Base-by-base conservation (phyloP, 2,113 vertebrate genomes). In the Bufo bufo region DNA sequence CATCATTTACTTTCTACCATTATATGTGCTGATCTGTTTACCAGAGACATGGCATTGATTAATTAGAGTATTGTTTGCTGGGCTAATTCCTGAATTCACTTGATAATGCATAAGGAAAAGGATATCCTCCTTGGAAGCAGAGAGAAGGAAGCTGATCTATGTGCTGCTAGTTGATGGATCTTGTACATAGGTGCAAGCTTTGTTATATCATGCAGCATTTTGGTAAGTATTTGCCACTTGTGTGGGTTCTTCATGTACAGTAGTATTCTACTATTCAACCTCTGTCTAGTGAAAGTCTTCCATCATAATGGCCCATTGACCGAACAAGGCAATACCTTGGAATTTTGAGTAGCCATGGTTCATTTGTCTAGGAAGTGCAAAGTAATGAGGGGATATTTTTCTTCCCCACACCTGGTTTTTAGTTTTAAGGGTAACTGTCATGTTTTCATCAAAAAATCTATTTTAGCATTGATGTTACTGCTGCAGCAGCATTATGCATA, bases 81-180 rank as follows among this genome's bases (percentile, higher is more conserved):
- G 12, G 45, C 72, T 45, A 3, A 77, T 77, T 63, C 3, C 56
- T 47, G 6, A 2, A 63, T 49, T 85, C 45, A 49, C 16, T 16
- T 77, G 50, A 14, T 63, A 59, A 19, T 66, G 61, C 45, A 3
- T 50, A 14, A 86, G 61, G 63, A 81, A 80, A 80, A 87, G 85
- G 85, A 87, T 81, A 80, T 87, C 85, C 63, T 87, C 65, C 54
- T 13, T 65, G 56, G 33, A 75, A 58, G 77, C 19, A 4, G 7
- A 16, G 63, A 56, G 2, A 20, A 45, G 84, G 71, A 75, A 77
- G 23, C 58, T 20, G 17, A 7, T 85, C 56, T 52, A 2, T 52
- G 3, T 83, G 33, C 11, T 33, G n/a, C 6, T 16, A 69, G 13
- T 71, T 47, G 6, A 49, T 66, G 14, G 6, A 69, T 71, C 7